A percentile compares a stretch with the other conserved stretches of the same genome.
Conservation (phyloP, 1,140 invertebrate species). For the Bombus difficillimus region DNA sequence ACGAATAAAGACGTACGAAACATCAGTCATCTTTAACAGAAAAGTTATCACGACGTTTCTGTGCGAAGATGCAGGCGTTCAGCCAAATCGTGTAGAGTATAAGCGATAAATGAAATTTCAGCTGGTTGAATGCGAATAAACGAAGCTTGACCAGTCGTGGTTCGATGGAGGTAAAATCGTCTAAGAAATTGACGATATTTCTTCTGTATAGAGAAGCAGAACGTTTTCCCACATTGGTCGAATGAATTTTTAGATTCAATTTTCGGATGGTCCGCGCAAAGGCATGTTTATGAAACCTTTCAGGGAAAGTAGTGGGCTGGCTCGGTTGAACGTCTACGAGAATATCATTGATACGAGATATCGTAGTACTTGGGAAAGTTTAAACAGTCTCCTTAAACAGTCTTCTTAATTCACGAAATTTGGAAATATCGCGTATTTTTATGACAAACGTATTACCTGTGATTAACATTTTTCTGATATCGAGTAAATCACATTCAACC, state of each 20-base stretch:
- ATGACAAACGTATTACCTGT: too few species aligned
- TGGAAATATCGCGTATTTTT: background rate
- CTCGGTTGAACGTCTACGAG: background rate
- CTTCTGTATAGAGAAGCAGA: background rate
- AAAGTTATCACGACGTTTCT: background rate
- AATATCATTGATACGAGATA: conserved; percentile 65
- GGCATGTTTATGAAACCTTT: conserved; percentile 75
- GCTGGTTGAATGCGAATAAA: conserved; percentile 61
- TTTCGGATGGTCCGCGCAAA: conserved; percentile 69
- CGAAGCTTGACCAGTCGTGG: conserved; percentile 26
- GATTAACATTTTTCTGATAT: too few species aligned
- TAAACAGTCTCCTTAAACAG: conserved; percentile 75
- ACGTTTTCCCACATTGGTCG: conserved; percentile 62
- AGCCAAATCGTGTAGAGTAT: conserved; percentile 37
- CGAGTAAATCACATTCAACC: too few species aligned
- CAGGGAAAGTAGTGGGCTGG: background rate
- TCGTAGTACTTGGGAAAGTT: conserved; percentile 78
- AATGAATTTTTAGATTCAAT: conserved; percentile 76
- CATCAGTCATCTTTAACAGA: background rate
- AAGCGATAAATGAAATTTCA: conserved; percentile 53
- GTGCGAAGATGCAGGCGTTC: background rate
- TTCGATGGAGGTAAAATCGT: conserved; percentile 37
- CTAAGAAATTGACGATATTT: conserved; percentile 50
- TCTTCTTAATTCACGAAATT: background rate
- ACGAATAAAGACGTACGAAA: too few species aligned